Percentiles rank a stretch among this genome's conserved stretches.
Evolutionary conservation across 2,113 vertebrate species (phyloP).

Genomic region (Nyctibius bracteatus): DNA sequence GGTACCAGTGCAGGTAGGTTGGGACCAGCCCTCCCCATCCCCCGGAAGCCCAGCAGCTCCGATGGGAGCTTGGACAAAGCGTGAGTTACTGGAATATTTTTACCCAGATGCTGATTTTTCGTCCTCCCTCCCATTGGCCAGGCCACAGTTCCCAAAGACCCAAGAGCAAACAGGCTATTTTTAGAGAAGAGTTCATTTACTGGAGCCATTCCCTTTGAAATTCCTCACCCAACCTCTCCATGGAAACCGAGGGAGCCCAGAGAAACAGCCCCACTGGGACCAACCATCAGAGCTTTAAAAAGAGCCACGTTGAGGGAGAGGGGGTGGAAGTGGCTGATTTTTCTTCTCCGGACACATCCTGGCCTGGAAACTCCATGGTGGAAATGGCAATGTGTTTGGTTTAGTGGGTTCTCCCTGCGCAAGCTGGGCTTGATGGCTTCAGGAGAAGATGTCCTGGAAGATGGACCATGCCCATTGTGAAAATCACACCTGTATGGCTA

Average conservation of each 20-base stretch:
- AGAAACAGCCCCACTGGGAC: conserved; percentile 50
- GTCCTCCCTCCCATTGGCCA: background rate
- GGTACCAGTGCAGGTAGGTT: background rate
- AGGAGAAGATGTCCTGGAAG: background rate
- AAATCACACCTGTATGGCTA: background rate
- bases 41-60: background rate
- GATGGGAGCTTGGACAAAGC: background rate
- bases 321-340: background rate
- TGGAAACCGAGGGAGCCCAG: conserved; percentile 52
- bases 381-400: fast-evolving
- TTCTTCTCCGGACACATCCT: background rate
- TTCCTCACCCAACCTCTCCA: conserved; percentile 74
- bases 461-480: background rate
- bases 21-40: background rate
- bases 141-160: conserved; percentile 68
- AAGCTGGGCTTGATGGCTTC: background rate
- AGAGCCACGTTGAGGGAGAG: background rate
- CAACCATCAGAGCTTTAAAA: conserved; percentile 40
- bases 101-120: conserved; percentile 32
- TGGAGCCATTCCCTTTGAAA: conserved; percentile 79
- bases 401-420: background rate
- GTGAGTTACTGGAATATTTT: conserved; percentile 40
- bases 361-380: background rate
- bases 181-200: conserved; percentile 67
- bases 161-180: conserved; percentile 70